Evolutionary conservation across 2,113 vertebrate genomes (phyloP).

Genomic region (Ibidorhyncha struthersii): DNA sequence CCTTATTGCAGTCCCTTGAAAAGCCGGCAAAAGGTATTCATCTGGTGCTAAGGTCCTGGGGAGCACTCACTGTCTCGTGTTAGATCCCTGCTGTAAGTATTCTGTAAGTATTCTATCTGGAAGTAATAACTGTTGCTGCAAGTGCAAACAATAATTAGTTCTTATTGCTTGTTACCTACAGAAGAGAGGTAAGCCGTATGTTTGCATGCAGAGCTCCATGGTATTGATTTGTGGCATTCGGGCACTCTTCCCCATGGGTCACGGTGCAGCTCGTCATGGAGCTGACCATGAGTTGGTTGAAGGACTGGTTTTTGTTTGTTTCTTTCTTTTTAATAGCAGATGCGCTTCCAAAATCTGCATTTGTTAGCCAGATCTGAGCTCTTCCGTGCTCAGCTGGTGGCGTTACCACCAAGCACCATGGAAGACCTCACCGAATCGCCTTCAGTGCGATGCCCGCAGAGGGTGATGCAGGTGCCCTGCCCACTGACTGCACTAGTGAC

Average conservation of each 20-base stretch:
- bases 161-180: neutral
- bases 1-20: neutral
- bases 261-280: neutral
- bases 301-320: neutral
- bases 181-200: neutral
- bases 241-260: neutral
- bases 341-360: neutral
- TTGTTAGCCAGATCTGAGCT: neutral
- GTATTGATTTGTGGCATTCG: neutral
- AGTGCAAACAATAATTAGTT: neutral
- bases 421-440: neutral
- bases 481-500: neutral
- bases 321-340: neutral
- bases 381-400: neutral
- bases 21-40: neutral
- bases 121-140: neutral
- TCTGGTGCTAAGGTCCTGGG: neutral
- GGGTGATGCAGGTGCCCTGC: neutral
- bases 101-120: neutral
- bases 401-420: neutral
- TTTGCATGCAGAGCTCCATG: neutral
- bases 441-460: neutral
- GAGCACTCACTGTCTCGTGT: rapidly evolving
- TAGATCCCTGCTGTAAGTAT: neutral
- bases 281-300: neutral